These are phyloP conservation scores for Folsomia manolachei DNA, from an alignment of 2,888 invertebrate genomes.

Conservation along the genomic window DNA sequence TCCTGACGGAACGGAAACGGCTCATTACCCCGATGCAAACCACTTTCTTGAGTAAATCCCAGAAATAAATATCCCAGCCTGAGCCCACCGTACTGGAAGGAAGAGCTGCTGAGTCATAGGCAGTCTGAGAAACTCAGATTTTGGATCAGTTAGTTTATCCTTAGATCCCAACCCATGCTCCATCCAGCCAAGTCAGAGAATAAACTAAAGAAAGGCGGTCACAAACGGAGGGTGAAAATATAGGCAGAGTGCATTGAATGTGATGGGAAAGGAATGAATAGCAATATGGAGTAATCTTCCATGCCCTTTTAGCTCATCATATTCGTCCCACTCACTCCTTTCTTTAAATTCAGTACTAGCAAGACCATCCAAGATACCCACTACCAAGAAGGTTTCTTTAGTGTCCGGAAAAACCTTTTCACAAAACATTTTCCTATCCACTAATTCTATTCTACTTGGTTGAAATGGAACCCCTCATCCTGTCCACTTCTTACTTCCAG, in stretches of 20 bases:
- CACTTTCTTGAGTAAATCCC: conserved; percentile 13
- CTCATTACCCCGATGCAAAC: conserved; percentile 49
- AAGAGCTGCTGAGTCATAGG: conserved; percentile 1
- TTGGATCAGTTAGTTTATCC: too few species aligned
- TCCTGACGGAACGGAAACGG: conserved; percentile 46
- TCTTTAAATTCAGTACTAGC: too few species aligned
- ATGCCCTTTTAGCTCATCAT: conserved; percentile 9
- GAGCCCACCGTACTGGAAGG: not conserved
- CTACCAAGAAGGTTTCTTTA: conserved; percentile 11
- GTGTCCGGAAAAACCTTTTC: conserved; percentile 16
- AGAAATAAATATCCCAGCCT: not conserved
- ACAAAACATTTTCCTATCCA: conserved; percentile 18
- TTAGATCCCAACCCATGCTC: too few species aligned
- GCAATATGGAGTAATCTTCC: conserved; percentile 9
- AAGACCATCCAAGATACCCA: not conserved
- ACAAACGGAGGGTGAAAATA: conserved; percentile 12
- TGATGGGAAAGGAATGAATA: conserved; percentile 1
- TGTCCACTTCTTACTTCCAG: conserved; percentile 11
- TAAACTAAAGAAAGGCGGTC: conserved; percentile 10
- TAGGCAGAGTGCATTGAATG: not conserved
- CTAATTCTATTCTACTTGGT: conserved; percentile 17
- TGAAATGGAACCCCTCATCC: not conserved
- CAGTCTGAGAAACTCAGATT: too few species aligned
- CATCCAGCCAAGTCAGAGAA: not conserved
- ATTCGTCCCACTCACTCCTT: not conserved